Evolutionary conservation across 2,888 invertebrate genomes (phyloP), one percentile per base, ranked within the genome.

Genomic region (Archaeoteleia sp.): DNA sequence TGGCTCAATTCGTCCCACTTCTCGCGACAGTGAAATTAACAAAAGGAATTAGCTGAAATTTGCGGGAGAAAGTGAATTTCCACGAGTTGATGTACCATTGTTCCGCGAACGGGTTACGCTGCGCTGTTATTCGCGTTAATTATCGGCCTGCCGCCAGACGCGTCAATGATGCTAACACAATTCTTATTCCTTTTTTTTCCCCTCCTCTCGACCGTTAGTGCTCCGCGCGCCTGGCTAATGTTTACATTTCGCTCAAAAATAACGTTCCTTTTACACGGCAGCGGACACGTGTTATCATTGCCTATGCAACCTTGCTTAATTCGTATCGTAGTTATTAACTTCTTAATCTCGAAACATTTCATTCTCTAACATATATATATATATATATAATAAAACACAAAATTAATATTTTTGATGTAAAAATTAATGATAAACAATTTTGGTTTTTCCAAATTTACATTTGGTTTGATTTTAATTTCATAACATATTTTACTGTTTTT

Each of bases 231-330:
- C 1, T n/a, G 27, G 30, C 35, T 23, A 55, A 37, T 55, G 55
- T 55, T 55, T 55, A 46, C 46, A 46, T 45, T 46, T 55, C 43
- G 46, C 42, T 55, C 37, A 4, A 55, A 55, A 55, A 55, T 55
- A 55, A 55, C 55, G 12, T n/a, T n/a, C n/a, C n/a, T n/a, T n/a
- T n/a, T n/a, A n/a, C n/a, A n/a, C n/a, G n/a, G n/a, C n/a, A n/a
- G n/a, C n/a, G n/a, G n/a, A n/a, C n/a, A n/a, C n/a, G n/a, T n/a
- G n/a, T n/a, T n/a, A n/a, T n/a, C n/a, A n/a, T n/a, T n/a, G n/a
- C n/a, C n/a, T n/a, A n/a, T n/a, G n/a, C n/a, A n/a, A n/a, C n/a
- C n/a, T n/a, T n/a, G n/a, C n/a, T n/a, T n/a, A n/a, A n/a, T n/a
- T n/a, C n/a, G n/a, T n/a, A n/a, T n/a, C n/a, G n/a, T n/a, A n/a